Percentiles rank a stretch among this genome's conserved stretches.
These are phyloP conservation scores for Neogobius melanostomus DNA, from an alignment of 2,113 vertebrate species.

Conservation along the genomic window DNA sequence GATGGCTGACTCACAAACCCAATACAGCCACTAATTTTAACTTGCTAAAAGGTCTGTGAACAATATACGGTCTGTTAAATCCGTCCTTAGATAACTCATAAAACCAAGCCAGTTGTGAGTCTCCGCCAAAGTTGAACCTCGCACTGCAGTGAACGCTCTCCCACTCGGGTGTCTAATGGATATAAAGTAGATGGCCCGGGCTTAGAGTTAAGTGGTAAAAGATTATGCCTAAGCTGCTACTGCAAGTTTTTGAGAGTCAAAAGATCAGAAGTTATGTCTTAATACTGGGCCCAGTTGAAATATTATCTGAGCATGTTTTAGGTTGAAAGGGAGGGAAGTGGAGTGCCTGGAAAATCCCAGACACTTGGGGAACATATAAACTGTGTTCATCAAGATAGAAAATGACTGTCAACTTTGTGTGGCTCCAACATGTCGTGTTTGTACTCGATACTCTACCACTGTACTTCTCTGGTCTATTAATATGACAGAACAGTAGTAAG, in stretches of 20 bases:
- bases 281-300: neutral
- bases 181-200: neutral
- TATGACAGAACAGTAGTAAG: too few relatives aligned
- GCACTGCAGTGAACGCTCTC: neutral
- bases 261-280: neutral
- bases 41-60: neutral
- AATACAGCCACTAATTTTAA: neutral
- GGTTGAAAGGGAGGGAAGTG: too few relatives aligned
- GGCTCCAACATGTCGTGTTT: too few relatives aligned
- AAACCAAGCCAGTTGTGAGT: neutral
- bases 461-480: too few relatives aligned
- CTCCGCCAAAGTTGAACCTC: constrained; percentile 3
- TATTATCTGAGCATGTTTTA: too few relatives aligned
- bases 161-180: neutral
- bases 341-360: too few relatives aligned
- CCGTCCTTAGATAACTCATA: constrained; percentile 9
- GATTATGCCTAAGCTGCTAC: neutral
- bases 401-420: too few relatives aligned
- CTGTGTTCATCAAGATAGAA: too few relatives aligned
- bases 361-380: too few relatives aligned
- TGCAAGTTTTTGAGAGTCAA: neutral
- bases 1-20: constrained; percentile 1
- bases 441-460: too few relatives aligned
- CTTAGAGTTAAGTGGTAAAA: neutral
- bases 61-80: neutral